phyloP scores from a whole-genome alignment of 2,888 invertebrate species.

The Phorcus lineatus region DNA sequence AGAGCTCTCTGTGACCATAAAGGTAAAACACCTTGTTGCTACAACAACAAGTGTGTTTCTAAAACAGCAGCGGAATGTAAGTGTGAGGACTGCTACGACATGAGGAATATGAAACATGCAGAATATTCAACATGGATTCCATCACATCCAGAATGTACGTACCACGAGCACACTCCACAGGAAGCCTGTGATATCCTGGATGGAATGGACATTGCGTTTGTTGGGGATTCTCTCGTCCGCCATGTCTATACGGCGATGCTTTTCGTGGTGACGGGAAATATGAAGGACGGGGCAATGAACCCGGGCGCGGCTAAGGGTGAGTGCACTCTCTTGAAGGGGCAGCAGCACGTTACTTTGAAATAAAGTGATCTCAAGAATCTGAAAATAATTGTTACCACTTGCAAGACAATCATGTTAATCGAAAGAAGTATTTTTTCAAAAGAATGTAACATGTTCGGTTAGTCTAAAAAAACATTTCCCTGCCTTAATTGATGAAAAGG shows the following conservation, averaged over 20 bases:
- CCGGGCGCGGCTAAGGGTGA: conserved; percentile 27
- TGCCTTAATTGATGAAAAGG: no score
- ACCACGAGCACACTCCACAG: background rate
- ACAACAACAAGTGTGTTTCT: conserved; percentile 32
- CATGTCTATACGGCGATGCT: conserved; percentile 37
- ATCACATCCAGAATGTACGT: conserved; percentile 2
- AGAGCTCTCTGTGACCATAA: conserved; percentile 39
- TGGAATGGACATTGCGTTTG: conserved; percentile 29
- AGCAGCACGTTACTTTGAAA: background rate
- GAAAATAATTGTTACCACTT: no score
- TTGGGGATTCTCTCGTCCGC: conserved; percentile 39
- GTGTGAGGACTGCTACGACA: conserved; percentile 36
- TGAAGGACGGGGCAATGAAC: conserved; percentile 28
- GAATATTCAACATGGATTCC: conserved; percentile 38
- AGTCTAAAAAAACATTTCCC: no score
- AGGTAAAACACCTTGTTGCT: conserved; percentile 40
- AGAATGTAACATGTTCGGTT: no score
- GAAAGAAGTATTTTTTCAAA: background rate
- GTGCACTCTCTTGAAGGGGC: background rate
- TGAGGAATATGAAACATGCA: conserved; percentile 26
- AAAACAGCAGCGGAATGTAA: conserved; percentile 29
- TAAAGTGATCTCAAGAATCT: no score
- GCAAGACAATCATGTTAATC: background rate
- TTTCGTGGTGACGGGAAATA: conserved; percentile 12
- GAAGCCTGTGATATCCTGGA: conserved; percentile 26